phyloP scores from a whole-genome alignment of 2,797 vertebrate species.

The Halcyon smyrnensis region DNA sequence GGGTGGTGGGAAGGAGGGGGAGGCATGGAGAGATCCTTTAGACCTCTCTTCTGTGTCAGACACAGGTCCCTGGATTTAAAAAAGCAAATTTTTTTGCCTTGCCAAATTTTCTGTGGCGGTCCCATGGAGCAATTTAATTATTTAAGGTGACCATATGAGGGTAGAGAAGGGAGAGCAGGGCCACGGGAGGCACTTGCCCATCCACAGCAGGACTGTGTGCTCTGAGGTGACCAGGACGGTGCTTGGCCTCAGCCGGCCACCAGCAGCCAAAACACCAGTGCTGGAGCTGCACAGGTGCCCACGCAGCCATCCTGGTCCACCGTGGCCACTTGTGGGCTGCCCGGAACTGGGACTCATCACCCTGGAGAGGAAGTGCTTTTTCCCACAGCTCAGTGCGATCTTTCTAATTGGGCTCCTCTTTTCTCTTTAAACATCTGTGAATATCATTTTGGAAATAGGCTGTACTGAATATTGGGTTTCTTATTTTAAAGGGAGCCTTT shows the following conservation, averaged over 20 bases:
- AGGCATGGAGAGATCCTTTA: rapidly evolving
- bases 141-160: neutral
- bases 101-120: rapidly evolving
- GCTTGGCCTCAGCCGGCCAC: rapidly evolving
- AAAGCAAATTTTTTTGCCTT: neutral
- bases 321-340: rapidly evolving
- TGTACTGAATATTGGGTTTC: neutral
- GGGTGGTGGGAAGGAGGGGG: neutral
- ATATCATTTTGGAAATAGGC: neutral
- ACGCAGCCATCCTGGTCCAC: neutral
- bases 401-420: conserved; percentile 24
- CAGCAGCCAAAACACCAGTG: rapidly evolving
- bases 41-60: neutral
- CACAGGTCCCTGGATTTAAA: rapidly evolving
- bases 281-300: neutral
- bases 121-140: neutral
- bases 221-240: neutral
- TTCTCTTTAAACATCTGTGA: conserved; percentile 35
- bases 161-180: rapidly evolving
- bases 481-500: conserved; percentile 61
- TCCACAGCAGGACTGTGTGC: rapidly evolving
- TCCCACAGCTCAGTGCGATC: neutral
- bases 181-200: rapidly evolving
- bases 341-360: rapidly evolving
- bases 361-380: neutral